Evolutionary conservation across 2,888 invertebrate genomes (phyloP).

Genomic region (Sinopyrophorus schimmeli): DNA sequence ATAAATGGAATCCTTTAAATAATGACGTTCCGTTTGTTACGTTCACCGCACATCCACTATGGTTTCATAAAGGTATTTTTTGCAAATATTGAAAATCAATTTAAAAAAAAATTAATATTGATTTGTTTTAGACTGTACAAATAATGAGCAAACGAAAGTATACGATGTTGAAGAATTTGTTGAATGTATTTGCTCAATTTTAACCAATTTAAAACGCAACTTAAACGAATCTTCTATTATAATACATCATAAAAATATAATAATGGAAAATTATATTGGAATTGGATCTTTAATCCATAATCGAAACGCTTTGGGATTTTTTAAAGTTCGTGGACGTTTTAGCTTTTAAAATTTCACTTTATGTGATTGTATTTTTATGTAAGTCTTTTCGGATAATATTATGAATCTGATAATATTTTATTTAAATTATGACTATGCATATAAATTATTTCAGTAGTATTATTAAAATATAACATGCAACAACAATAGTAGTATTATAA

Average conservation of each 20-base stretch:
- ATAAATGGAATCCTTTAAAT: conserved; percentile 86
- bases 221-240: conserved; percentile 55
- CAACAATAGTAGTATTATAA: no score
- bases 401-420: no score
- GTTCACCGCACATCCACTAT: conserved; percentile 79
- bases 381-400: no score
- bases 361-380: conserved; percentile 13
- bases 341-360: conserved; percentile 65
- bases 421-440: no score
- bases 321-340: conserved; percentile 83
- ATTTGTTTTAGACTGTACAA: conserved; percentile 42
- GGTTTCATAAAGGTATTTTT: conserved; percentile 68
- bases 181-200: conserved; percentile 60
- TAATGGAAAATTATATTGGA: conserved; percentile 80
- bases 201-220: conserved; percentile 54
- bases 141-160: conserved; percentile 47
- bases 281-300: conserved; percentile 80
- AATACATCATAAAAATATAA: conserved; percentile 69
- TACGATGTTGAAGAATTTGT: conserved; percentile 68
- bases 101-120: neutral
- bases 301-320: conserved; percentile 81
- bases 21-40: conserved; percentile 78
- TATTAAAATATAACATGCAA: no score
- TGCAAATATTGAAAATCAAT: neutral
- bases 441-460: no score